A percentile compares a stretch with the other conserved stretches of the same genome.
phyloP scores from a whole-genome alignment of 1,140 invertebrate genomes.

The Pogonomyrmex californicus region DNA sequence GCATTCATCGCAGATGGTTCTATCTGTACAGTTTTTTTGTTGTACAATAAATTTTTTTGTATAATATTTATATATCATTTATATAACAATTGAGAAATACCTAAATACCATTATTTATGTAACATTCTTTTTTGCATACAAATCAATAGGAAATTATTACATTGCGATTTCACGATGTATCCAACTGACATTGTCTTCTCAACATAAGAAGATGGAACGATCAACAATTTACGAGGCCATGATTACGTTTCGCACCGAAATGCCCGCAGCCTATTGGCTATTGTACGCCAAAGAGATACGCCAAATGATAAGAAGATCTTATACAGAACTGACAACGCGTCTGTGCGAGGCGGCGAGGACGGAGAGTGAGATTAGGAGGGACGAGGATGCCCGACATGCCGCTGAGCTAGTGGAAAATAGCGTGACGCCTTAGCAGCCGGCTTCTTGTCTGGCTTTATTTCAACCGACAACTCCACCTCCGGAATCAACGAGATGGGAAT shows the following conservation, averaged over 20 bases:
- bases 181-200: slow-evolving; percentile 19
- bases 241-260: slow-evolving; percentile 50
- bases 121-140: neutral
- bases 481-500: slow-evolving; percentile 38
- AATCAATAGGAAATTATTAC: slow-evolving; percentile 32
- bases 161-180: slow-evolving; percentile 3
- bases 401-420: slow-evolving; percentile 78
- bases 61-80: too few relatives aligned
- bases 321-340: slow-evolving; percentile 42
- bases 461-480: slow-evolving; percentile 52
- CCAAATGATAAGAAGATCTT: slow-evolving; percentile 51
- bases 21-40: neutral
- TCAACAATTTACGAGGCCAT: slow-evolving; percentile 3
- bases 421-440: slow-evolving; percentile 54
- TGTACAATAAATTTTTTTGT: neutral
- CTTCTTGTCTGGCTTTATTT: slow-evolving; percentile 62
- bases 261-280: slow-evolving; percentile 40
- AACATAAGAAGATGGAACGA: slow-evolving; percentile 42
- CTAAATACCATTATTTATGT: neutral
- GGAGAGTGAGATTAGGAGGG: slow-evolving; percentile 52
- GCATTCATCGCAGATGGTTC: slow-evolving; percentile 36
- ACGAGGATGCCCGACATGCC: slow-evolving; percentile 62
- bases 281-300: slow-evolving; percentile 59
- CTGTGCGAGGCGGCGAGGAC: neutral
- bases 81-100: neutral